Base-by-base conservation (phyloP, 2,888 invertebrate species). In the Drosophila mayaguana region DNA sequence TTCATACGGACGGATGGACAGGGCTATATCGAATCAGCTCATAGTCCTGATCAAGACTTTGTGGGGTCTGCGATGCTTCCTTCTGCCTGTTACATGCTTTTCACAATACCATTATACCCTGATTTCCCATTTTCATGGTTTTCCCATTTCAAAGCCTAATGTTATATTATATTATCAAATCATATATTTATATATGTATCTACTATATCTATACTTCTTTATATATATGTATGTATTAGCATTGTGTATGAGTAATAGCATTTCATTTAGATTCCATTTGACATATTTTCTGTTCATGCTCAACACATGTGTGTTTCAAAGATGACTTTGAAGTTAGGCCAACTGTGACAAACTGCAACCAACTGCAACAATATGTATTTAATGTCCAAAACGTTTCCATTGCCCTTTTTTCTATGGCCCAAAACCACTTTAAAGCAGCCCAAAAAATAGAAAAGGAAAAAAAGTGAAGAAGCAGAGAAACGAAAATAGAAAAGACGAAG, bases 331-430 rank as follows among this genome's bases (percentile, higher is more conserved):
- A 18, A 43, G 20, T 40, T 40, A 38, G 1, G 14, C 28, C 43
- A 61, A 55, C 67, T 57, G 71, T 54, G 71, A 72, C 66, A 61
- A 70, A 71, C 56, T 51, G 54, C 45, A 70, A 34, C 59, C 71
- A 64, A 72, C 62, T 71, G 68, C 63, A 63, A 48, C 48, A 14
- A 67, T 60, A 54, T 66, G 71, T 66, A 66, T 72, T 61, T 51
- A 48, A 48, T 46, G 54, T 18, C 50, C 53, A 63, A 72, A 53
- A 40, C 46, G 70, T 54, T 56, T 22, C 45, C 57, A 28, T 55
- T 50, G 34, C 73, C 48, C 61, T 54, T 72, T 66, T 59, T 59
- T 25, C 48, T 28, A 38, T 59, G 5, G 59, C 38, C 63, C 28
- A 28, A 56, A 64, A 64, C 55, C 70, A 70, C 63, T 70, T 72